These are phyloP conservation scores for Drosophila ezoana DNA, from an alignment of 2,888 invertebrate genomes.

Conservation along the genomic window DNA sequence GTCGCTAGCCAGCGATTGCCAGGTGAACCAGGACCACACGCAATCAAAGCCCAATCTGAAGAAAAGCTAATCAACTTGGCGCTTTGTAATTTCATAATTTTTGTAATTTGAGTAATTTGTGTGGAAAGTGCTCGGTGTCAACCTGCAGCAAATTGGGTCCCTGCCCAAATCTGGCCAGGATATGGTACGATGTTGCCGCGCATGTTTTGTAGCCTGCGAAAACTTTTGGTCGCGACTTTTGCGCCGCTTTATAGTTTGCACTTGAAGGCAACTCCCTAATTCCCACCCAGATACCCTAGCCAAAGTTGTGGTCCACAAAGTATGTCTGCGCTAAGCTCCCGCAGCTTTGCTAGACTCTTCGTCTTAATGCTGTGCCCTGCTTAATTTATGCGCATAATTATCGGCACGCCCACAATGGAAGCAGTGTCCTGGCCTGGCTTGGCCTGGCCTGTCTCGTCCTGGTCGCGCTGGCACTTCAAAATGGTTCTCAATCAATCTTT, in stretches of 20 bases:
- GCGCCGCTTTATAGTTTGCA: conserved; percentile 56
- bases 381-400: conserved; percentile 79
- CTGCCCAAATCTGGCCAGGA: neutral
- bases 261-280: neutral
- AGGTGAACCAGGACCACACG: conserved; percentile 14
- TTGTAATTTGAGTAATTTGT: conserved; percentile 64
- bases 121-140: conserved; percentile 40
- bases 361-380: conserved; percentile 37
- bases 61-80: conserved; percentile 66
- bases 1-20: conserved; percentile 7
- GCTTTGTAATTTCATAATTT: conserved; percentile 73
- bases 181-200: neutral
- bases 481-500: conserved; percentile 76
- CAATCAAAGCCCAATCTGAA: conserved; percentile 58
- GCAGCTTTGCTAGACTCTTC: conserved; percentile 27
- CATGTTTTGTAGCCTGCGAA: conserved; percentile 18
- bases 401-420: conserved; percentile 43
- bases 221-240: conserved; percentile 39
- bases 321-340: conserved; percentile 20
- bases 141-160: conserved; percentile 6
- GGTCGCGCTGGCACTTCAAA: conserved; percentile 60
- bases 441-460: conserved; percentile 8
- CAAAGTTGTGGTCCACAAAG: conserved; percentile 20
- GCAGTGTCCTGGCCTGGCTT: neutral
- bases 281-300: neutral